These are phyloP conservation scores for Nomia melanderi DNA, from an alignment of 1,140 invertebrate genomes.

Conservation along the genomic window DNA sequence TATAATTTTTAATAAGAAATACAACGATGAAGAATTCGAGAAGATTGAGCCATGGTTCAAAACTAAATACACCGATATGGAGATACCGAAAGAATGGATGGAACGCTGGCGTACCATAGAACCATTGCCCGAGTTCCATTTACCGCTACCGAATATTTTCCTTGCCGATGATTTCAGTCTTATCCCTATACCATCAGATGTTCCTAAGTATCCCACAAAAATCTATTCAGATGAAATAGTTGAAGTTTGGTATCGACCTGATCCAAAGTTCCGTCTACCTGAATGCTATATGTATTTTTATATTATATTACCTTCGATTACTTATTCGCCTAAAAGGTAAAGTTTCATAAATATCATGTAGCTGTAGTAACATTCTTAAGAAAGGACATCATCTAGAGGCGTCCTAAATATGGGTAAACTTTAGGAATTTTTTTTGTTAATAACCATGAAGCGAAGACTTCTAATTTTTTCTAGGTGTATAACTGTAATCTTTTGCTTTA, in stretches of 20 bases:
- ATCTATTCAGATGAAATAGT: conserved; percentile 83
- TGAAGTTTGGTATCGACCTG: conserved; percentile 93
- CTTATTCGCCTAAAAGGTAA: conserved; percentile 84
- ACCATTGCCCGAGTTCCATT: conserved; percentile 82
- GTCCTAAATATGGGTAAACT: no score
- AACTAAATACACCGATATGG: conserved; percentile 83
- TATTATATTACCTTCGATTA: conserved; percentile 86
- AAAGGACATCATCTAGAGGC: no score
- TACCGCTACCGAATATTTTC: conserved; percentile 92
- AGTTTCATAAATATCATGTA: conserved; percentile 27
- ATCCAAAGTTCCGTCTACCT: conserved; percentile 92
- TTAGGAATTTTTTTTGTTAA: no score
- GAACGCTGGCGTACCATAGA: conserved; percentile 83
- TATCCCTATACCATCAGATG: conserved; percentile 74
- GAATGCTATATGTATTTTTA: conserved; percentile 88
- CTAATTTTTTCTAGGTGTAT: no score
- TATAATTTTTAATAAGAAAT: conserved; percentile 85
- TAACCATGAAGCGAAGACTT: no score
- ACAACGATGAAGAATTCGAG: conserved; percentile 82
- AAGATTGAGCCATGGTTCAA: conserved; percentile 88
- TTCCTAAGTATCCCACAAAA: conserved; percentile 83
- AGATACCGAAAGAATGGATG: conserved; percentile 83
- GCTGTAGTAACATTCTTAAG: not conserved
- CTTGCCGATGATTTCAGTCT: conserved; percentile 91
- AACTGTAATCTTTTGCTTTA: no score